Evolutionary conservation across 2,797 vertebrate genomes (phyloP).

Genomic region (Myotis planiceps): DNA sequence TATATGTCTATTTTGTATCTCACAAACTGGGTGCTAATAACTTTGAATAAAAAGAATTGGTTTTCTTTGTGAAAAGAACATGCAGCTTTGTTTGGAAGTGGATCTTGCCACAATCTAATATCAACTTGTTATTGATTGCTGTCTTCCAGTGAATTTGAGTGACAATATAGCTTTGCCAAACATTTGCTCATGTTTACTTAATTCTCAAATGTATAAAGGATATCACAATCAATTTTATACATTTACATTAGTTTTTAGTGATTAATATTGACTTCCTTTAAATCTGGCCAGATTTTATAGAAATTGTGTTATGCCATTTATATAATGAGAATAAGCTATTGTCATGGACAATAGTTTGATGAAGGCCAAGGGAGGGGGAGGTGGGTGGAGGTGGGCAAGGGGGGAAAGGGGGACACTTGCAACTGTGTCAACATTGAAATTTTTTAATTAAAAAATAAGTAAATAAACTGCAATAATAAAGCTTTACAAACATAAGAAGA

Average conservation of each 20-base stretch:
- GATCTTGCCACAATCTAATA: not conserved
- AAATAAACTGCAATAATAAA: not conserved
- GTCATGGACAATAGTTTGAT: not conserved
- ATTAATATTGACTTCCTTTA: constrained; percentile 25
- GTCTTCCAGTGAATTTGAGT: not conserved
- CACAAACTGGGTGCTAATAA: not conserved
- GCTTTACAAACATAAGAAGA: not conserved
- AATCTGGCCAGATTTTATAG: constrained; percentile 31
- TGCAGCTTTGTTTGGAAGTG: not conserved
- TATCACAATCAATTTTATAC: constrained; percentile 27
- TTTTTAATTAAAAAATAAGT: not conserved
- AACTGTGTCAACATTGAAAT: not conserved
- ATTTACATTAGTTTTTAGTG: not conserved
- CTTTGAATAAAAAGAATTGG: not conserved
- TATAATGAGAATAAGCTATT: constrained; percentile 13
- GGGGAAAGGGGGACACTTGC: not conserved
- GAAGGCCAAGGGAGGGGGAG: not conserved
- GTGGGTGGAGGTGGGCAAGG: not conserved
- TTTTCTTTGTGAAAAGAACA: not conserved
- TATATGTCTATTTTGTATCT: constrained; percentile 29
- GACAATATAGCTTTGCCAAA: not conserved
- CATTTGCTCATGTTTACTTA: not conserved
- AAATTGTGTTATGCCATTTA: constrained; percentile 54
- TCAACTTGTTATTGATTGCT: not conserved
- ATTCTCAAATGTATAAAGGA: not conserved